Evolutionary conservation across 2,113 vertebrate species (phyloP), one percentile per base, ranked within the genome.

Genomic region (Brachyhypopomus gauderio): DNA sequence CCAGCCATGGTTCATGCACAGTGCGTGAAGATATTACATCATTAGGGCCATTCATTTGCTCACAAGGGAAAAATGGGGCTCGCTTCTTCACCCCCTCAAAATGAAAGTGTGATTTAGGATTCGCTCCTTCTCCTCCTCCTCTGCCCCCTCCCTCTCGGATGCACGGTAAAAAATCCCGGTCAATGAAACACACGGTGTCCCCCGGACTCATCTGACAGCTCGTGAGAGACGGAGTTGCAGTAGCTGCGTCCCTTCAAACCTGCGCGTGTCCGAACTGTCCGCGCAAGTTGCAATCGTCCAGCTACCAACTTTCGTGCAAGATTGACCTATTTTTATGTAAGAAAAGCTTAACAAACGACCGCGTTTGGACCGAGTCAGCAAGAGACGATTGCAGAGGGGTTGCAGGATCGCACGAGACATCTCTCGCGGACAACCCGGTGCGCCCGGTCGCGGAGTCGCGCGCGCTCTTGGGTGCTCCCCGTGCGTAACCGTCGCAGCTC

Each of bases 131-230:
- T 0, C 76, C 84, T 0, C 76, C 84, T 89, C 89, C 88, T 84
- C 83, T 81, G 58, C 69, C 91, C 73, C 78, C 87, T 91, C 90
- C 90, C 89, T 83, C 87, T 94, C 91, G 89, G 92, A 93, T 92
- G 93, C 88, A 87, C 91, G 90, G 92, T 93, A 91, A 94, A 91
- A 94, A 81, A 95, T 95, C 92, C 93, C 92, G 92, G 92, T 92
- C 45, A 52, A 52, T 91, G 90, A 90, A 89, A 90, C 89, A 91
- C 92, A 90, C 90, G 87, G 90, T 92, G 92, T n/a, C 90, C 91
- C 90, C 91, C 90, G 92, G 92, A 93, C 91, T 93, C 92, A 89
- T 92, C 93, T 93, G 94, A 95, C 93, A 94, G 67, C 75, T 27
- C 94, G 94, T 94, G 93, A 93, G 91, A 91, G 92, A 88, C 86